phyloP scores from a whole-genome alignment of 2,888 invertebrate genomes.

The Anorthoa munda region DNA sequence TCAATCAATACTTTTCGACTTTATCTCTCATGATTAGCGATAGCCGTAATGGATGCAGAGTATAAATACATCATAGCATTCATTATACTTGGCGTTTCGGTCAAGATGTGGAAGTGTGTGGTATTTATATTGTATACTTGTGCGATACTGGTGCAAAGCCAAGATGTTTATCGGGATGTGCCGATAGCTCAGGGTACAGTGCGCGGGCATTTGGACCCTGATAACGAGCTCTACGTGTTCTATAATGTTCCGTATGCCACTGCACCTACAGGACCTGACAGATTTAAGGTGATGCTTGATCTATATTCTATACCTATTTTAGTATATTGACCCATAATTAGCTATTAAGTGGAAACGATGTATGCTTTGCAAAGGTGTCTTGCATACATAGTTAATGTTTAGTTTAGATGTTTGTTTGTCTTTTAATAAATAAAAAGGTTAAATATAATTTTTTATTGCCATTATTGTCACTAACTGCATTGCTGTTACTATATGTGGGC shows the following conservation, averaged over 20 bases:
- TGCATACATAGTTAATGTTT: too few species aligned
- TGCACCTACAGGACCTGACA: slow-evolving; percentile 74
- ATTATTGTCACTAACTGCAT: too few species aligned
- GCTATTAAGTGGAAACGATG: too few species aligned
- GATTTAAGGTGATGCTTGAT: slow-evolving; percentile 68
- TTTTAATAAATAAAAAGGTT: too few species aligned
- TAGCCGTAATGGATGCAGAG: slow-evolving; percentile 19
- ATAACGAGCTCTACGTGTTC: slow-evolving; percentile 70
- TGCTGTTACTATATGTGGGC: too few species aligned
- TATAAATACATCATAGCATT: slow-evolving; percentile 21
- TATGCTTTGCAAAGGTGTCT: too few species aligned
- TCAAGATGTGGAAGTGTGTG: slow-evolving; percentile 37
- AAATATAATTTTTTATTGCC: too few species aligned
- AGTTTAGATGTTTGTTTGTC: too few species aligned
- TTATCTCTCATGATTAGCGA: slow-evolving; percentile 48
- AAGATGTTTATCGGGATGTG: slow-evolving; percentile 61
- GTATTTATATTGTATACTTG: slow-evolving; percentile 28
- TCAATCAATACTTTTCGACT: slow-evolving; percentile 20
- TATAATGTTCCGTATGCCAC: slow-evolving; percentile 80
- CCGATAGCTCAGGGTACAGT: slow-evolving; percentile 73
- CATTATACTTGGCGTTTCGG: background rate
- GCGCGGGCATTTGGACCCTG: slow-evolving; percentile 70
- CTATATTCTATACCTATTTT: background rate
- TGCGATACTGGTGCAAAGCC: slow-evolving; percentile 24
- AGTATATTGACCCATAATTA: background rate